Percentiles rank a stretch among this genome's conserved stretches.
phyloP scores from a whole-genome alignment of 2,888 invertebrate species.

The Athalia circularis region DNA sequence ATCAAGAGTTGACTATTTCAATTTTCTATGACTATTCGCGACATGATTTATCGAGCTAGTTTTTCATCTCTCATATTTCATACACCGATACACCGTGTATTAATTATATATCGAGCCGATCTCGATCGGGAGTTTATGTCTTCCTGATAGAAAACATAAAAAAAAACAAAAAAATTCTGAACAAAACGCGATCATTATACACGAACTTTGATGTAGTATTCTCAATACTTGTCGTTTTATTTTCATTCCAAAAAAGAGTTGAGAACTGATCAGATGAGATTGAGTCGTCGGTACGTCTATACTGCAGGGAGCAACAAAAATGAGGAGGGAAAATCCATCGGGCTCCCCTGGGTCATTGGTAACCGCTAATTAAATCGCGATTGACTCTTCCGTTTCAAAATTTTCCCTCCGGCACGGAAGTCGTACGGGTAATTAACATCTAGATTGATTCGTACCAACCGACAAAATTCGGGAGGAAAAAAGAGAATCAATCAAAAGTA shows the following conservation, averaged over 20 bases:
- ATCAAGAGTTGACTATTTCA: constrained; percentile 5
- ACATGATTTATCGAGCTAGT: constrained; percentile 35
- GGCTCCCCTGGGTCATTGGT: neutral
- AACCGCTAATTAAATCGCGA: constrained; percentile 19
- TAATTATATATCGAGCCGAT: constrained; percentile 9
- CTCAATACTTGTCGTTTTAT: no score
- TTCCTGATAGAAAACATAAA: no score
- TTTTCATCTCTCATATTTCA: neutral
- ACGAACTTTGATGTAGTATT: no score
- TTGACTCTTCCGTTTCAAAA: constrained; percentile 22
- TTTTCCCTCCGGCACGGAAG: neutral
- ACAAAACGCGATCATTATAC: no score
- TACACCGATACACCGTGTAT: neutral
- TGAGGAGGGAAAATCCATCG: neutral
- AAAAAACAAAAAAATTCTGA: no score
- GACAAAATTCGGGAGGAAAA: neutral
- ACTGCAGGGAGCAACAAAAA: no score
- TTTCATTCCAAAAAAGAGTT: no score
- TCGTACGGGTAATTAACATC: constrained; percentile 8
- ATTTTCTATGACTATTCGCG: constrained; percentile 12
- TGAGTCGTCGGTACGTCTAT: no score
- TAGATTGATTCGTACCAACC: constrained; percentile 1
- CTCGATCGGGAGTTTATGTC: neutral
- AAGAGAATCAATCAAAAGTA: neutral
- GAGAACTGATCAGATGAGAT: no score